Conservation (phyloP, 2,113 vertebrate genomes). For the Vulpes vulpes region DNA sequence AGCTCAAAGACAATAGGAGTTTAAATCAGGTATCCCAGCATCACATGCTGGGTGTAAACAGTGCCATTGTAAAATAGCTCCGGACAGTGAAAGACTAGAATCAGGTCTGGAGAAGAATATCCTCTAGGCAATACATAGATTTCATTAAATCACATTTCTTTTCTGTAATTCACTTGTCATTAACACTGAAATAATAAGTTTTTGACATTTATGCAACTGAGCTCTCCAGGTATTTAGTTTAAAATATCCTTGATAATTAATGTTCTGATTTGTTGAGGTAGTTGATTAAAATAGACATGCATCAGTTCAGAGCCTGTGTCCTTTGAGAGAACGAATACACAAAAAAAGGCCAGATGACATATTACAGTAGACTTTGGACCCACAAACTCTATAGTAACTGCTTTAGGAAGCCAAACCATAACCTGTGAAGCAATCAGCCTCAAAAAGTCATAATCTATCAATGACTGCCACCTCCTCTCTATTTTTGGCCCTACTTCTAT, state of each 20-base stretch:
- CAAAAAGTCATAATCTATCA: not conserved
- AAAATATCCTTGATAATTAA: not conserved
- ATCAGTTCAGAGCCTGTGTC: not conserved
- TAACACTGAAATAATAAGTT: not conserved
- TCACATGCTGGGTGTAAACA: not conserved
- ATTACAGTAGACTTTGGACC: not conserved
- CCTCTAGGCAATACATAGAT: not conserved
- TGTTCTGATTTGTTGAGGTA: not conserved
- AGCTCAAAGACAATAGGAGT: not conserved
- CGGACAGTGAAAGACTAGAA: not conserved
- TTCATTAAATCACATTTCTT: not conserved
- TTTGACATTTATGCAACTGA: not conserved
- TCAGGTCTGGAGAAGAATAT: not conserved
- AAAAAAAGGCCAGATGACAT: not conserved
- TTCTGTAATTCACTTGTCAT: not conserved
- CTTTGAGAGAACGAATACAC: not conserved
- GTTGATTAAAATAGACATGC: not conserved
- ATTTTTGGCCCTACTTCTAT: not conserved
- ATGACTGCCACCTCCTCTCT: not conserved
- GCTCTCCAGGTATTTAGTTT: not conserved
- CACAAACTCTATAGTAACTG: not conserved
- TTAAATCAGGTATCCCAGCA: not conserved
- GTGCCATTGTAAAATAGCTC: not conserved
- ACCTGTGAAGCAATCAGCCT: not conserved
- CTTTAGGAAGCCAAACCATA: not conserved